phyloP scores from a whole-genome alignment of 2,797 vertebrate genomes.

The Vipera ursinii region DNA sequence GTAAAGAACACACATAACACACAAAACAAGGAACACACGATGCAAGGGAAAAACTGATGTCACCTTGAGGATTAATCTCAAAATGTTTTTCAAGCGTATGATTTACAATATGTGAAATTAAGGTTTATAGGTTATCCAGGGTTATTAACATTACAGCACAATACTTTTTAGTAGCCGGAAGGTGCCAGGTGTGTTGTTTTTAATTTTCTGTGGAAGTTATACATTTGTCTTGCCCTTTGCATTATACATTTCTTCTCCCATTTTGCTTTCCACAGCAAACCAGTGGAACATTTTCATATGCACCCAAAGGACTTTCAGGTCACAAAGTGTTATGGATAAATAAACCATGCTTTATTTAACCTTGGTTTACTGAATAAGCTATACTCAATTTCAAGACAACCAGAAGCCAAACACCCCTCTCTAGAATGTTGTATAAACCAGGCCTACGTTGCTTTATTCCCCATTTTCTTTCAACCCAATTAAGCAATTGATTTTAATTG shows the following conservation, averaged over 20 bases:
- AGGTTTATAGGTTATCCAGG: neutral
- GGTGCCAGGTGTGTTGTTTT: neutral
- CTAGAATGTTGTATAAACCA: neutral
- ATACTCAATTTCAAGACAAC: neutral
- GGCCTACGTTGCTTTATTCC: neutral
- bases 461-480: neutral
- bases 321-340: neutral
- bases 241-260: neutral
- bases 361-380: neutral
- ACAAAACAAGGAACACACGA: conserved; percentile 4
- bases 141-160: neutral
- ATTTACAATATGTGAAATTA: conserved; percentile 42
- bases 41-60: conserved; percentile 49
- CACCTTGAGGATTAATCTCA: conserved; percentile 39
- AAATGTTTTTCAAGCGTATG: conserved; percentile 52
- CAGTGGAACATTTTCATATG: neutral
- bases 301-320: neutral
- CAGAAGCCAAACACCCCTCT: neutral
- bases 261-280: neutral
- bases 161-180: neutral
- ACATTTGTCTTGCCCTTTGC: neutral
- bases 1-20: neutral
- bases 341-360: neutral
- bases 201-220: neutral
- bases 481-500: neutral